Base-by-base conservation (phyloP, 2,113 vertebrate genomes). In the Solea senegalensis region DNA sequence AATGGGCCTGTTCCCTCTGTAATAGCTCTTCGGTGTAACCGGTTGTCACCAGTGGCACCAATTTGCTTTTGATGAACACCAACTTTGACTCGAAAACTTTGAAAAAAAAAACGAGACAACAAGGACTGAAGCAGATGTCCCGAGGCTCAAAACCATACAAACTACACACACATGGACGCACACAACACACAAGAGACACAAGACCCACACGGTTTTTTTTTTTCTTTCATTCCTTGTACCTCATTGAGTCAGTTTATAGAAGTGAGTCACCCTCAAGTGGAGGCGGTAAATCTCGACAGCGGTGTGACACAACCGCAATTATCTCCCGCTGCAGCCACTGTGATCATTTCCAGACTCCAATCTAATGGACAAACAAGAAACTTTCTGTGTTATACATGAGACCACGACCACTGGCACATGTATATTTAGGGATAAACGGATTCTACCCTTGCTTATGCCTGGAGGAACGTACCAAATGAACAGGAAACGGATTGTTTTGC, bases 191-290 rank as follows among this genome's bases (percentile, higher is more conserved):
- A 15, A 7, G 5, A 41, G 34, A 72, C n/a, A 70, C 48, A 39
- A 50, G 12, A 54, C 44, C 7, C 45, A 10, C 15, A 14, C 9
- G 7, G n/a, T 7, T 46, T 28, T 27, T 2, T 15, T 7, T 46
- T 28, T 27, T 2, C 9, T 43, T 7, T n/a, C 5, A 21, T 40
- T 54, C 74, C 40, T 34, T 67, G 46, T 5, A 26, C 58, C 72
- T 70, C 57, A 27, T 28, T 5, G 52, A 80, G 81, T 59, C 64
- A 52, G n/a, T 80, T 78, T 72, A 81, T 66, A 72, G 72, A 61
- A 46, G 45, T 86, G 79, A 86, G 82, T 86, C 87, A 86, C 74
- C 65, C 55, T 55, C 49, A 48, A 83, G 74, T 78, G 82, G 77
- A 77, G 87, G 84, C 56, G 87, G 74, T 74, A 46, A 63, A 82